Conservation (phyloP, 1,140 invertebrate genomes). For the Brachionus manjavacas region DNA sequence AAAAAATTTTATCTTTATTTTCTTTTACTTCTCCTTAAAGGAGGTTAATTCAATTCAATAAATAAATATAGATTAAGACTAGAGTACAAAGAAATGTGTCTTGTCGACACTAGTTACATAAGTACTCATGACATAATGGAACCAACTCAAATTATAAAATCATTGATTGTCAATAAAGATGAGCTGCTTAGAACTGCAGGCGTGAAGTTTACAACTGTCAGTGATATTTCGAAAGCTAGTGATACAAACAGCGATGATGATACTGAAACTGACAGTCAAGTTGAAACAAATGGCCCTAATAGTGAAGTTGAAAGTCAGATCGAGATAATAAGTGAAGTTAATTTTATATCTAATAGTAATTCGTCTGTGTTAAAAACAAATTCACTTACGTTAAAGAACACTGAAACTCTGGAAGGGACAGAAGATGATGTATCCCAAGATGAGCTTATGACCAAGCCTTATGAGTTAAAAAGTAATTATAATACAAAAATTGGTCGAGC, state of each 20-base stretch:
- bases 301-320: neutral
- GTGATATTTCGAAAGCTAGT: neutral
- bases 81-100: neutral
- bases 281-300: neutral
- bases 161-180: neutral
- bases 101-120: neutral
- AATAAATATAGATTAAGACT: neutral
- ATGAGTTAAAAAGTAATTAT: neutral
- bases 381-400: neutral
- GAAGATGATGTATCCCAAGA: neutral
- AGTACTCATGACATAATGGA: neutral
- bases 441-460: neutral
- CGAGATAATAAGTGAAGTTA: neutral
- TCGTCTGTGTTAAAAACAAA: neutral
- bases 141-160: neutral
- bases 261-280: neutral
- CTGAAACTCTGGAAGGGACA: neutral
- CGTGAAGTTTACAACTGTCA: neutral
- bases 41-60: too few relatives aligned
- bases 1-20: too few relatives aligned
- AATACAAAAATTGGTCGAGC: neutral
- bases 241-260: neutral
- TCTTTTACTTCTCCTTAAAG: too few relatives aligned
- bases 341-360: neutral
- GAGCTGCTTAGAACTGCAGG: neutral